Percentiles rank a stretch among this genome's conserved stretches.
phyloP scores from a whole-genome alignment of 2,797 vertebrate genomes.

The Choloepus didactylus region DNA sequence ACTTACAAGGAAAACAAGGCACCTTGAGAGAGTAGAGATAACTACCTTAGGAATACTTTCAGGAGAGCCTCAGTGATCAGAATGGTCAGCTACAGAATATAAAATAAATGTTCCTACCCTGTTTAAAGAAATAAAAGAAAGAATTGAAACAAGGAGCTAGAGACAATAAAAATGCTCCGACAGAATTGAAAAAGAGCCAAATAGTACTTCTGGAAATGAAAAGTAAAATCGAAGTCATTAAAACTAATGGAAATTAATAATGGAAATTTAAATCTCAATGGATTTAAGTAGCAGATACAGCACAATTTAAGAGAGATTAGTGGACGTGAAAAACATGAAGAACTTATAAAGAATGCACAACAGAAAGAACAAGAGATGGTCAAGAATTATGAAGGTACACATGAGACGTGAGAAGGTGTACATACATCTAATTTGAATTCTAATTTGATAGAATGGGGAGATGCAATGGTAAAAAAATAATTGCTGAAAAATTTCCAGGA shows the following conservation, averaged over 20 bases:
- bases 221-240: background rate
- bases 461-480: background rate
- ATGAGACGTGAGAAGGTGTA: background rate
- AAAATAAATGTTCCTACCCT: background rate
- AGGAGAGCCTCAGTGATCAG: background rate
- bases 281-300: background rate
- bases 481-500: background rate
- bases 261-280: background rate
- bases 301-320: background rate
- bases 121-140: slow-evolving; percentile 3
- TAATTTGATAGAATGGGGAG: background rate
- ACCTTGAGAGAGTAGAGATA: background rate
- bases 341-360: background rate
- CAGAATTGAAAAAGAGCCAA: background rate
- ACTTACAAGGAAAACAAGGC: background rate
- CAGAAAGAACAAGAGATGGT: no score
- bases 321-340: background rate
- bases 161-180: background rate
- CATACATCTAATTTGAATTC: background rate
- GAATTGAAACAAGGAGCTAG: background rate
- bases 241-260: background rate
- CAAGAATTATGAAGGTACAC: no score
- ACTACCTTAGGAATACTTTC: background rate
- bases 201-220: background rate
- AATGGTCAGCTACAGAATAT: background rate